phyloP scores from a whole-genome alignment of 1,140 invertebrate genomes.

The Drosophila watanabei region DNA sequence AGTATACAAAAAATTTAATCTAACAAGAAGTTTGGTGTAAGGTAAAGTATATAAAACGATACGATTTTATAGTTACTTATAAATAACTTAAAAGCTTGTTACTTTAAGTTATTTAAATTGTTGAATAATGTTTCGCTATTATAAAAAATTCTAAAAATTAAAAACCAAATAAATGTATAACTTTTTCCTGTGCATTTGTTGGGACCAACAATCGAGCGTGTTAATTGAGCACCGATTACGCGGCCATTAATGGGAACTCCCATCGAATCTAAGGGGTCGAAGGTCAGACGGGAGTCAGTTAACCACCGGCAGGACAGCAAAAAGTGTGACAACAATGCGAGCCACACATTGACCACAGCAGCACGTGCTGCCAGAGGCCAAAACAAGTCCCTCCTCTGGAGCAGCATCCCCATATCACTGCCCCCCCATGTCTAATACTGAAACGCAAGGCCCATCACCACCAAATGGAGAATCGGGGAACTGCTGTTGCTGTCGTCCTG shows the following conservation, averaged over 20 bases:
- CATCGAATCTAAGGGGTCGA: slow-evolving; percentile 2
- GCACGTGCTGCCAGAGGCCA: slow-evolving; percentile 72
- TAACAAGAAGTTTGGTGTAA: background rate
- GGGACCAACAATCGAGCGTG: slow-evolving; percentile 35
- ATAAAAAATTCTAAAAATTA: background rate
- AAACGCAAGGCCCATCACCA: background rate
- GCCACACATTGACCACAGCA: slow-evolving; percentile 75
- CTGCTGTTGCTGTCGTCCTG: slow-evolving; percentile 75
- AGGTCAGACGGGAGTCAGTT: slow-evolving; percentile 52
- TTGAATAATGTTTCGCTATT: background rate
- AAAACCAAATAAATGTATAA: background rate
- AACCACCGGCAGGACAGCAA: slow-evolving; percentile 53
- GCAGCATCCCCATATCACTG: background rate
- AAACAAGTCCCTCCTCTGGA: slow-evolving; percentile 46
- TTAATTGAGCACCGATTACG: slow-evolving; percentile 78
- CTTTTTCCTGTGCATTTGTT: slow-evolving; percentile 18
- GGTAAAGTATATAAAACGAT: too few relatives aligned
- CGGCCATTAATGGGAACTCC: slow-evolving; percentile 56
- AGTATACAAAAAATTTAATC: background rate
- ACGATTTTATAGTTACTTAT: background rate
- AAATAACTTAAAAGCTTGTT: background rate
- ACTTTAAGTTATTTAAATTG: background rate
- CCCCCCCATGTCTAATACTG: slow-evolving; percentile 8
- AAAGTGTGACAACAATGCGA: slow-evolving; percentile 73
- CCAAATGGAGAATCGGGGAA: slow-evolving; percentile 42